Conservation (phyloP, 2,113 vertebrate species). For the human (Homo sapiens) region GRCh38 chr2:19208501-19209000, state of each 20-base stretch:
- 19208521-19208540: neutral
- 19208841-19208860: neutral
- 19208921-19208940: conserved; percentile 69
- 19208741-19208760: conserved; percentile 15
- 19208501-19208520: neutral
- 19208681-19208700: conserved; percentile 52
- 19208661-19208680: neutral
- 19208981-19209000: conserved; percentile 73
- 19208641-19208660: neutral
- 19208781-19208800: neutral
- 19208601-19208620: neutral
- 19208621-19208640: neutral
- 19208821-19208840: conserved; percentile 25
- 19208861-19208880: neutral
- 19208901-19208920: conserved; percentile 54
- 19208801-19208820: conserved; percentile 40
- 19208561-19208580: neutral
- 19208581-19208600: neutral
- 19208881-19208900: neutral
- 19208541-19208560: neutral
- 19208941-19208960: conserved; percentile 66
- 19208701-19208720: conserved; percentile 32
- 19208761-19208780: conserved; percentile 7
- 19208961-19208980: conserved; percentile 77
- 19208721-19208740: neutral